Evolutionary conservation across 2,797 vertebrate species (phyloP), one percentile per base, ranked within the genome.

Genomic region (Mormyrus proboscirostris): DNA sequence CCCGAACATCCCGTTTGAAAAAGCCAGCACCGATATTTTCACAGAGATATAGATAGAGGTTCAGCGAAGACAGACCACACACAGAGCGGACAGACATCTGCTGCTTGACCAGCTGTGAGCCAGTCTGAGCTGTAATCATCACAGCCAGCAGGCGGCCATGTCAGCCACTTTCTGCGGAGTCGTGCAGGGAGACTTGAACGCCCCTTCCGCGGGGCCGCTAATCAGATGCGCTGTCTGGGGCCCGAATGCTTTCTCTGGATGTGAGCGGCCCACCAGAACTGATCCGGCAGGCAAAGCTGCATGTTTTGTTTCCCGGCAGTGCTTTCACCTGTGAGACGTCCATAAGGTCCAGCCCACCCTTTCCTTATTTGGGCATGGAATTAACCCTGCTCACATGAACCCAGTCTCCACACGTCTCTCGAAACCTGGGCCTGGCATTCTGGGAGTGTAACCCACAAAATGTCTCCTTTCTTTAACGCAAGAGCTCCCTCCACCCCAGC

Each of bases 51-150:
- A 8, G 29, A 22, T 53, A 4, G 38, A 38, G 38, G 73, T 12
- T 10, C 49, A 7, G 25, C 4, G 9, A 29, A 25, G 88, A 57
- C 51, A 12, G 88, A 82, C 73, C 88, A 88, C 88, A 88, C 88
- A 88, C 19, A 4, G 12, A 49, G 65, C 6, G 3, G 12, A 33
- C 29, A n/a, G 65, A 44, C 73, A 55, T 50, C 47, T 82, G 88
- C 33, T 73, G 29, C 50, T 0, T 41, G 33, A 41, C 9, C 69
- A 82, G 50, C 88, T 88, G 88, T 25, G 69, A 55, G 53, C 69
- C 2, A 10, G 2, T 76, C n/a, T 41, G 29, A 33, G 50, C 69
- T 22, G 82, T 50, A 29, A 53, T 88, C 4, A 14, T 50, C 69
- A 2, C 49, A 25, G 62, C 47, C 65, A 44, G 62, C 44, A 38